Conservation (phyloP, 2,888 invertebrate species). For the Enchytraeus crypticus region DNA sequence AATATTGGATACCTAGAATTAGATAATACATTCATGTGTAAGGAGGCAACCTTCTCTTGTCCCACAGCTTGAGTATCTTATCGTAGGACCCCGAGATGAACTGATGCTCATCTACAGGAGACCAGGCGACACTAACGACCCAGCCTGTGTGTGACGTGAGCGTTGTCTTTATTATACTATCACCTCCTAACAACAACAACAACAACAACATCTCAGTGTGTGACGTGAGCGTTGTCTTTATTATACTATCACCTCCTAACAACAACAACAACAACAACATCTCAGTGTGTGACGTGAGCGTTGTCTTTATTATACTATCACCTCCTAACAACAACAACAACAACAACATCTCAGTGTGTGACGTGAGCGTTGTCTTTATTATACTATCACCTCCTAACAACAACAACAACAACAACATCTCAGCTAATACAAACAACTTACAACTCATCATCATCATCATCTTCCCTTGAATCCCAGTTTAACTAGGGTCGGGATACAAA, state of each 20-base stretch:
- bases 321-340: too few species aligned
- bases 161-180: slow-evolving; percentile 73
- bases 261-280: too few species aligned
- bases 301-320: slow-evolving; percentile 74
- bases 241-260: slow-evolving; percentile 71
- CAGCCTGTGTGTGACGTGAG: slow-evolving; percentile 82
- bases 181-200: too few species aligned
- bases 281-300: slow-evolving; percentile 76
- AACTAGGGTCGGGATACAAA: too few species aligned
- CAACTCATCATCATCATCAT: too few species aligned
- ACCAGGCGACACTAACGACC: slow-evolving; percentile 87
- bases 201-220: too few species aligned
- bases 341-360: slow-evolving; percentile 75
- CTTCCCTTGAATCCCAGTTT: too few species aligned
- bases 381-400: too few species aligned
- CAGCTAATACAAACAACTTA: too few species aligned
- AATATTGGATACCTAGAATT: slow-evolving; percentile 31
- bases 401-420: too few species aligned
- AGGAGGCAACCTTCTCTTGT: slow-evolving; percentile 81
- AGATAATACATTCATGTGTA: too few species aligned
- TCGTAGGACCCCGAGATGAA: slow-evolving; percentile 92
- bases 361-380: slow-evolving; percentile 77
- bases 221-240: slow-evolving; percentile 76
- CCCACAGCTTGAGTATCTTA: slow-evolving; percentile 86
- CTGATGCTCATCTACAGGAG: slow-evolving; percentile 66